Percentiles rank a stretch among this genome's conserved stretches.
Conservation (phyloP, 2,888 invertebrate genomes). For the Chorisops tibialis region DNA sequence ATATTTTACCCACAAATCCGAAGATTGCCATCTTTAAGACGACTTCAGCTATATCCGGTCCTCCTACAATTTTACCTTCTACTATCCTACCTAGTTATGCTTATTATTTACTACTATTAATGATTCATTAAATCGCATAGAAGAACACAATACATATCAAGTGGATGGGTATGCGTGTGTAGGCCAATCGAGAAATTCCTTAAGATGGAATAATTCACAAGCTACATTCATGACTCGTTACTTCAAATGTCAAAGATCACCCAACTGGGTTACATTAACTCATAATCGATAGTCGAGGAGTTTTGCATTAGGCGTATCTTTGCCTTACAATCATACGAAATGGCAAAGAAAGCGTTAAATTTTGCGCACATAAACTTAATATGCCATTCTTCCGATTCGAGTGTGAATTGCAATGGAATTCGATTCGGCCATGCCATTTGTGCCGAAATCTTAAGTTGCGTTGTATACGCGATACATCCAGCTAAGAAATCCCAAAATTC, state of each 20-base stretch:
- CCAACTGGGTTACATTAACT: background rate
- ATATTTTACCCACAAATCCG: no score
- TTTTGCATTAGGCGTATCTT: conserved; percentile 4
- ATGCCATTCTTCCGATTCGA: conserved; percentile 7
- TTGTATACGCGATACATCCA: no score
- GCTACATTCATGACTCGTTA: background rate
- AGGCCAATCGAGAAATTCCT: conserved; percentile 2
- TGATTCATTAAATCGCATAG: conserved; percentile 8
- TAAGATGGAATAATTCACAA: conserved; percentile 1
- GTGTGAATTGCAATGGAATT: conserved; percentile 14
- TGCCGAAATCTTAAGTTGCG: no score
- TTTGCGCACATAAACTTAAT: conserved; percentile 11
- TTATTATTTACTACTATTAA: background rate
- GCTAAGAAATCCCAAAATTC: no score
- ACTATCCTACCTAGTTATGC: background rate
- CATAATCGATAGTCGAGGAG: background rate
- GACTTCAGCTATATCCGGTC: background rate
- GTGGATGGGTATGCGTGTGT: background rate
- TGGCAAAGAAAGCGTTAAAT: conserved; percentile 20
- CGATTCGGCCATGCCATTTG: background rate
- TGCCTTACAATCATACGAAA: conserved; percentile 6
- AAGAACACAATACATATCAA: background rate
- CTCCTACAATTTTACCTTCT: background rate
- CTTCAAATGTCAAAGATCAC: conserved; percentile 5
- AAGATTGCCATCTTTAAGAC: no score